phyloP scores from a whole-genome alignment of 2,113 vertebrate genomes.

The Syrmaticus mikado region DNA sequence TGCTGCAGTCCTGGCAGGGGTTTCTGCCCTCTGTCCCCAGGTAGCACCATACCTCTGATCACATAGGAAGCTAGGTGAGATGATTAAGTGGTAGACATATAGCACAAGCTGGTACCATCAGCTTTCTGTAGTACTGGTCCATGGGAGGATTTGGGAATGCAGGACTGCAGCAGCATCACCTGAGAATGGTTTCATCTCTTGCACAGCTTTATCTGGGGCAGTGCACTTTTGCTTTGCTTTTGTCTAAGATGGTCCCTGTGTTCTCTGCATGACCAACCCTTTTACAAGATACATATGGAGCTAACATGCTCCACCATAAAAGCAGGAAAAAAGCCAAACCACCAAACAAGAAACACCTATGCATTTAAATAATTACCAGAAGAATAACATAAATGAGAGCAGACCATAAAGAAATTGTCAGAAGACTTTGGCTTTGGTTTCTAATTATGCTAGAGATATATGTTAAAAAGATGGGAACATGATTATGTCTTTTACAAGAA shows the following conservation, averaged over 20 bases:
- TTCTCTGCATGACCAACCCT: background rate
- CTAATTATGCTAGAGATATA: background rate
- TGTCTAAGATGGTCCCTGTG: background rate
- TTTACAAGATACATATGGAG: background rate
- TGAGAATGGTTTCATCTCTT: background rate
- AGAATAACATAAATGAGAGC: background rate
- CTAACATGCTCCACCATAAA: background rate
- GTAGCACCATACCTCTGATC: background rate
- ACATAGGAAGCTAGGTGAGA: background rate
- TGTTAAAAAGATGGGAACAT: background rate
- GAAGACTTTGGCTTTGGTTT: background rate
- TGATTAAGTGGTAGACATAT: background rate
- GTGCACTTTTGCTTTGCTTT: background rate
- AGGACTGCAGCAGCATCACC: background rate
- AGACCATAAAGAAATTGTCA: background rate
- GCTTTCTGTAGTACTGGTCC: background rate
- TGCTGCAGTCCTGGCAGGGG: background rate
- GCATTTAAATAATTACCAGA: background rate
- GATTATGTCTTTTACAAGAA: background rate
- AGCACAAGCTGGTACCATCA: background rate
- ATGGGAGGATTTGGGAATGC: background rate
- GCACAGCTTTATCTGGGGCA: accelerated
- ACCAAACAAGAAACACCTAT: background rate
- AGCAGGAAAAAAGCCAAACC: background rate
- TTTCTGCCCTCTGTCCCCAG: accelerated